Evolutionary conservation across 2,113 vertebrate genomes (phyloP).

Genomic region (Casuarius casuarius): DNA sequence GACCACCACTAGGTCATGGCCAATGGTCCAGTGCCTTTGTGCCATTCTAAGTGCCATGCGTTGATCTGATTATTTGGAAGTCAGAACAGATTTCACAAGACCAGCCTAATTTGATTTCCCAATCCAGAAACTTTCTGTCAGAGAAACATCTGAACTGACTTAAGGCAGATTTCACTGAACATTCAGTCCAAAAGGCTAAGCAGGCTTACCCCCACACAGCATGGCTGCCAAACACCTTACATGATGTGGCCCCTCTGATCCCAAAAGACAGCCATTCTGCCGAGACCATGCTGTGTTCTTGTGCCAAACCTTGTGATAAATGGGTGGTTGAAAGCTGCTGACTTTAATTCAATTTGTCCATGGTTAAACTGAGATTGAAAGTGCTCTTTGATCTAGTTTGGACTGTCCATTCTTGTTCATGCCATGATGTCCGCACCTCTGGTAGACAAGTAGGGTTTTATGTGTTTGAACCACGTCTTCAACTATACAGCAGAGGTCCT

Average conservation of each 20-base stretch:
- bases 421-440: neutral
- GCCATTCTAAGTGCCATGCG: neutral
- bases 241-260: rapidly evolving
- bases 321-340: neutral
- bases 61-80: neutral
- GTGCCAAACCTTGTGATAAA: neutral
- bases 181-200: neutral
- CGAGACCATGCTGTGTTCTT: neutral
- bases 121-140: neutral
- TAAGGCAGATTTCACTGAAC: neutral
- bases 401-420: rapidly evolving
- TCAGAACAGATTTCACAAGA: neutral
- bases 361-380: neutral
- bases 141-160: neutral
- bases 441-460: neutral
- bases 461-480: neutral
- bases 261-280: neutral
- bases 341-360: neutral
- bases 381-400: neutral
- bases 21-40: neutral
- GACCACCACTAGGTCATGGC: neutral
- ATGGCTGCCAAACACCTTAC: neutral
- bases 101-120: neutral
- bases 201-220: neutral
- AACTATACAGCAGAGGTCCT: neutral